Conservation (phyloP, 1,140 invertebrate species). For the Oryctes rhinoceros region DNA sequence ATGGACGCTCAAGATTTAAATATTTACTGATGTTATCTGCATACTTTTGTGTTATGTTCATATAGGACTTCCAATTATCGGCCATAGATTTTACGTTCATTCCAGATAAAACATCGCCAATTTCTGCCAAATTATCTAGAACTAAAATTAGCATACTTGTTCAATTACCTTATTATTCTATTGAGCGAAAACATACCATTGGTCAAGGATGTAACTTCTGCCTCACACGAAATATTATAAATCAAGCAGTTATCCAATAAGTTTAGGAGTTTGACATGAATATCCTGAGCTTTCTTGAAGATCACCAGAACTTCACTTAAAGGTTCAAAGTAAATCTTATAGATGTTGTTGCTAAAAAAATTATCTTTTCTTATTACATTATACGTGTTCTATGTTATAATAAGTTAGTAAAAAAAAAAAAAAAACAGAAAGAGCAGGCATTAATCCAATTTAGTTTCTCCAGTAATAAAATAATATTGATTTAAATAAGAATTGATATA, state of each 20-base stretch:
- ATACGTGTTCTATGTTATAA: conserved; percentile 1
- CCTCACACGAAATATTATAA: conserved; percentile 17
- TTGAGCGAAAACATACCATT: conserved; percentile 3
- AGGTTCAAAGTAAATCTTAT: conserved; percentile 34
- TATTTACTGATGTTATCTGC: neutral
- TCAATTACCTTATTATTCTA: neutral
- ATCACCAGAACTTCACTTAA: conserved; percentile 39
- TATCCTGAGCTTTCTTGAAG: conserved; percentile 36
- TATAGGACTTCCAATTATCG: conserved; percentile 40
- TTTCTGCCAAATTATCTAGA: conserved; percentile 20
- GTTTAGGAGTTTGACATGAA: conserved; percentile 37
- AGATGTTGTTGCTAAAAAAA: conserved; percentile 39
- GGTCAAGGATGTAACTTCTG: neutral
- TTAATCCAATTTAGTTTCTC: too few species aligned
- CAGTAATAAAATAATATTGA: too few species aligned
- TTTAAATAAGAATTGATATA: too few species aligned
- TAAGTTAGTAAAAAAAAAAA: conserved; percentile 2
- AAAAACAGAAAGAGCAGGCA: neutral
- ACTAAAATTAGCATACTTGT: conserved; percentile 9
- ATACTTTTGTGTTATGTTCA: conserved; percentile 38
- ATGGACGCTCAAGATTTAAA: neutral
- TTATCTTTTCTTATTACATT: neutral
- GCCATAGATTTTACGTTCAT: conserved; percentile 42
- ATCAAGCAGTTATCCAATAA: conserved; percentile 18
- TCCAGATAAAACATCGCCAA: conserved; percentile 16